Percentiles rank a stretch among this genome's conserved stretches.
phyloP scores from a whole-genome alignment of 2,797 vertebrate species.

The Todus mexicanus region DNA sequence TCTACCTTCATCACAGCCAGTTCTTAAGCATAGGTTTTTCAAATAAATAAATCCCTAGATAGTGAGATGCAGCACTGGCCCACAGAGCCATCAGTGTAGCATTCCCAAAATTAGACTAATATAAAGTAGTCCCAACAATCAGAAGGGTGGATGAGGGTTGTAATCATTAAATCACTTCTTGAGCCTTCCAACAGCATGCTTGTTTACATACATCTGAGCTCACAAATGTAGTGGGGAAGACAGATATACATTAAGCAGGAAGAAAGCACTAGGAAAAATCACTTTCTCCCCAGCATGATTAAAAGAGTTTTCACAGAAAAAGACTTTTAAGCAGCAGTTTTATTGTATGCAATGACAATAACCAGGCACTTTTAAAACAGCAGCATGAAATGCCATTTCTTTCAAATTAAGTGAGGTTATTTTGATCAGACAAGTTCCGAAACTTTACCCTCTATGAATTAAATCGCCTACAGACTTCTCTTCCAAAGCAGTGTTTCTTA shows the following conservation, averaged over 20 bases:
- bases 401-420: conserved; percentile 23
- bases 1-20: not conserved
- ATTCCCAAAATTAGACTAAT: not conserved
- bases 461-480: not conserved
- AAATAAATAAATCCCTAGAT: not conserved
- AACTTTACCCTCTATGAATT: not conserved
- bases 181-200: not conserved
- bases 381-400: conserved; percentile 4
- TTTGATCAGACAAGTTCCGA: conserved; percentile 29
- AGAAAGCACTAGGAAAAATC: not conserved
- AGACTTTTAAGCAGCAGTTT: not conserved
- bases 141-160: not conserved
- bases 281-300: not conserved
- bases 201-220: not conserved
- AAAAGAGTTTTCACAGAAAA: not conserved
- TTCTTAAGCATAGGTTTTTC: not conserved
- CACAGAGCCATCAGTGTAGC: not conserved
- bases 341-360: not conserved
- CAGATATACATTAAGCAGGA: not conserved
- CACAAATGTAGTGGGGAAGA: not conserved
- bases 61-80: not conserved
- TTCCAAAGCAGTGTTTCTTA: not conserved
- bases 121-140: not conserved
- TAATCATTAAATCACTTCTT: not conserved
- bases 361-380: not conserved